phyloP scores from a whole-genome alignment of 2,113 vertebrate genomes.

The Cyanoliseus patagonus region DNA sequence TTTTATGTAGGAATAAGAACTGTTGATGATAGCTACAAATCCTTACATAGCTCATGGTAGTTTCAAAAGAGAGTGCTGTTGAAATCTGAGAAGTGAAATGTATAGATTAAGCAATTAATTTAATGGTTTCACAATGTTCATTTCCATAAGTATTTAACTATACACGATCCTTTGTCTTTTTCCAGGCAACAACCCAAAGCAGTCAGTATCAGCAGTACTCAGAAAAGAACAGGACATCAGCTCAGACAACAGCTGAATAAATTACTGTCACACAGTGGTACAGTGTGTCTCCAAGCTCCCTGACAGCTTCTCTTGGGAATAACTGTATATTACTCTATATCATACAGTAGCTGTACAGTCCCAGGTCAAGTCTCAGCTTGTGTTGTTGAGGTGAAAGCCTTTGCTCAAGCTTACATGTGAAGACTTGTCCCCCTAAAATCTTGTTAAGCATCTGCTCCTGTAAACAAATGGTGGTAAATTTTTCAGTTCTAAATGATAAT shows the following conservation, averaged over 20 bases:
- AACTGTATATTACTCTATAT: neutral
- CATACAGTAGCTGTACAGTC: neutral
- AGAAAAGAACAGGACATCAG: neutral
- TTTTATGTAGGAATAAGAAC: constrained; percentile 46
- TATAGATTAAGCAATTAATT: neutral
- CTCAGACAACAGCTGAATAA: neutral
- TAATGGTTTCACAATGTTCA: neutral
- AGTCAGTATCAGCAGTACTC: neutral
- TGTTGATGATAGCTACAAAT: constrained; percentile 48
- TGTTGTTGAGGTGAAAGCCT: neutral
- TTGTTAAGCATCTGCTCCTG: neutral
- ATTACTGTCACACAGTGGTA: neutral
- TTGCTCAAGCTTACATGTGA: neutral
- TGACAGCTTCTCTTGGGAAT: neutral
- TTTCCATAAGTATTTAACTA: neutral
- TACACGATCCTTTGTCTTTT: neutral
- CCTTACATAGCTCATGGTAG: neutral
- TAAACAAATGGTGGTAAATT: neutral
- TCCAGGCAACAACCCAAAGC: neutral
- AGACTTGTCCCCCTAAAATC: neutral
- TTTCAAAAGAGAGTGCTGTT: neutral
- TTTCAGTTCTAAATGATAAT: neutral
- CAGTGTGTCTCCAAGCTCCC: neutral
- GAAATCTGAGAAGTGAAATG: neutral
- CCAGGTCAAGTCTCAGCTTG: neutral